Base-by-base conservation (phyloP, 2,113 vertebrate species). In the Arenaria interpres region DNA sequence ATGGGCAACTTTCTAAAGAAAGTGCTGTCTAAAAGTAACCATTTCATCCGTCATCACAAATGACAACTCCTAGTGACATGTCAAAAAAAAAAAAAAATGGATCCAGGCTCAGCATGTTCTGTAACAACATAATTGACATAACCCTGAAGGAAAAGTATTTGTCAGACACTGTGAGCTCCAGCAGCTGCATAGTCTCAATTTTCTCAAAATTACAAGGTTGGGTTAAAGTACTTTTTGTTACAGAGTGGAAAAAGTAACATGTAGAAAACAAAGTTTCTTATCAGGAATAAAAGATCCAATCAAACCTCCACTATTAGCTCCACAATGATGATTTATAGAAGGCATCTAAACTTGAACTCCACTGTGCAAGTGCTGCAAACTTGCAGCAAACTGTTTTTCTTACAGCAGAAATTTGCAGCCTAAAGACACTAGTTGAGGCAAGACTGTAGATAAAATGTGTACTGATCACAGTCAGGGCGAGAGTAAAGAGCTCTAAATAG, bases 131-230 rank as follows among this genome's bases (percentile, higher is more conserved):
- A 93, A 93, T 72, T 90, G 94, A 90, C 56, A 78, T 30, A 80
- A 83, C 27, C 82, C 69, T 9, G 1, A 57, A 79, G 75, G 83
- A 78, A 81, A 78, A 73, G 88, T 64, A 43, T 87, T 95, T 90
- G 85, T 93, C 74, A 94, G 90, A 54, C 59, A 62, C 43, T 85
- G 76, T 86, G 92, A 96, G 62, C 67, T 64, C 60, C 74, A 86
- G 84, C 84, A 91, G 86, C 82, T 90, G 87, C 37, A 21, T 39
- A 67, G 60, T 28, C 53, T 77, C 74, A 41, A 80, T 94, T 92
- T 85, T 59, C 68, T 69, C 82, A 54, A 86, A 96, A 95, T 93
- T 81, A 90, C 76, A 90, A 86, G 73, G 57, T 64, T 92, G 35
- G 8, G 11, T 64, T 77, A 21, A 66, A 94, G 69, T 71, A 84